Conservation (phyloP, 2,888 invertebrate species). For the Hypomecis atomaria region DNA sequence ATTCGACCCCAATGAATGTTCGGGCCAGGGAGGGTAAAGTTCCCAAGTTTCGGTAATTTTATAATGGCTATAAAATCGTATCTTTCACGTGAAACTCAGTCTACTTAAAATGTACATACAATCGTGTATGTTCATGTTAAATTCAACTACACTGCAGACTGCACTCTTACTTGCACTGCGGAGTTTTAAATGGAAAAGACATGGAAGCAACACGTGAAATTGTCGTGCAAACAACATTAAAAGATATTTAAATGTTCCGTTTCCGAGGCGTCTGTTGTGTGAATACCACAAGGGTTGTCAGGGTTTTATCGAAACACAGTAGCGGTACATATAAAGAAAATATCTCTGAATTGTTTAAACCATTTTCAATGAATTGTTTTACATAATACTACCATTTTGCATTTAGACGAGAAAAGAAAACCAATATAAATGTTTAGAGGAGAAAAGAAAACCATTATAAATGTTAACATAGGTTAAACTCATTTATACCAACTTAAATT, state of each 20-base stretch:
- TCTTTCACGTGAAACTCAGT: not conserved
- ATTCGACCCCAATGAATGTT: conserved; percentile 23
- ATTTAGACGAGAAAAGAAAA: no score
- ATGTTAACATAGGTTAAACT: no score
- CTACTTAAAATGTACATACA: not conserved
- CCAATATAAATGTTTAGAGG: no score
- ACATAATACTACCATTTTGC: no score
- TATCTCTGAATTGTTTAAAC: no score
- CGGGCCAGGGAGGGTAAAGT: conserved; percentile 8
- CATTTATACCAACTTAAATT: no score
- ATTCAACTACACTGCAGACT: conserved; percentile 8
- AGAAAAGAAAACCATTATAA: no score
- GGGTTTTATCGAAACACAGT: not conserved
- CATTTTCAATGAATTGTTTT: no score
- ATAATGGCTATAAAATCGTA: not conserved
- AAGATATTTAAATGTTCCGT: conserved; percentile 35
- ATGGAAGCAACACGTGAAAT: conserved; percentile 36
- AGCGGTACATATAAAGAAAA: no score
- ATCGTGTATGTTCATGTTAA: not conserved
- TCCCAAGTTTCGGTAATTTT: conserved; percentile 8
- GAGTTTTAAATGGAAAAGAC: conserved; percentile 24
- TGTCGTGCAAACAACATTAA: conserved; percentile 35
- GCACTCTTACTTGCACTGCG: conserved; percentile 3
- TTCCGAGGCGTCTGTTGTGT: conserved; percentile 29
- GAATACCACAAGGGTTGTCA: conserved; percentile 29